A percentile compares a stretch with the other conserved stretches of the same genome.
Evolutionary conservation across 2,888 invertebrate species (phyloP).

Genomic region (Pseudococcus viburni): DNA sequence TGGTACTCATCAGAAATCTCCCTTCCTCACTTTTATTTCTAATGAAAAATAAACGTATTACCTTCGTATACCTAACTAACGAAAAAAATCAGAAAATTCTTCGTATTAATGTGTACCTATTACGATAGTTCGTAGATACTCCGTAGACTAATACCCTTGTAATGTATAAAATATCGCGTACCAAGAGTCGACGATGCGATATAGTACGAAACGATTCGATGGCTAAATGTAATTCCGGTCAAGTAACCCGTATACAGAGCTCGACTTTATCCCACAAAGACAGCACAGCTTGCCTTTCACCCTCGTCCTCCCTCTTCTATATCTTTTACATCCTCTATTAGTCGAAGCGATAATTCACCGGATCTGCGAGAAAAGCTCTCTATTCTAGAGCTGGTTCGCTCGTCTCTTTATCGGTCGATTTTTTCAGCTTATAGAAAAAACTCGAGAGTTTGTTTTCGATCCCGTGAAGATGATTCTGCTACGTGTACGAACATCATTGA

Average conservation of each 20-base stretch:
- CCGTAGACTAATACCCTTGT: too few species aligned
- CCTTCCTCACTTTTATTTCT: too few species aligned
- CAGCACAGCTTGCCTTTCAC: background rate
- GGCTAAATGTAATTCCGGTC: conserved; percentile 8
- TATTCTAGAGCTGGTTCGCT: background rate
- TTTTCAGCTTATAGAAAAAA: background rate
- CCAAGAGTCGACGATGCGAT: too few species aligned
- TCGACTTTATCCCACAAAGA: background rate
- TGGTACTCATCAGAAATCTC: too few species aligned
- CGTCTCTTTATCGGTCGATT: background rate
- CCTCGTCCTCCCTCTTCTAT: background rate
- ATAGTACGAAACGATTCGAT: background rate
- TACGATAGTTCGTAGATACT: too few species aligned
- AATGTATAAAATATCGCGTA: too few species aligned
- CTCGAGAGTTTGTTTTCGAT: background rate
- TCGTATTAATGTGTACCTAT: too few species aligned
- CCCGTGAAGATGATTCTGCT: background rate
- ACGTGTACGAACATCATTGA: background rate
- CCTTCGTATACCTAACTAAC: too few species aligned
- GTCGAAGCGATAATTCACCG: conserved; percentile 8
- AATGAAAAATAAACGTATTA: too few species aligned
- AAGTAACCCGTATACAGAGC: background rate
- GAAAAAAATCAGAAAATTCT: too few species aligned
- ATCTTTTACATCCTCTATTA: background rate
- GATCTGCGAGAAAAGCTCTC: conserved; percentile 7